Evolutionary conservation across 2,113 vertebrate genomes (phyloP), one percentile per base, ranked within the genome.

Genomic region (Nothobranchius kuhntae): DNA sequence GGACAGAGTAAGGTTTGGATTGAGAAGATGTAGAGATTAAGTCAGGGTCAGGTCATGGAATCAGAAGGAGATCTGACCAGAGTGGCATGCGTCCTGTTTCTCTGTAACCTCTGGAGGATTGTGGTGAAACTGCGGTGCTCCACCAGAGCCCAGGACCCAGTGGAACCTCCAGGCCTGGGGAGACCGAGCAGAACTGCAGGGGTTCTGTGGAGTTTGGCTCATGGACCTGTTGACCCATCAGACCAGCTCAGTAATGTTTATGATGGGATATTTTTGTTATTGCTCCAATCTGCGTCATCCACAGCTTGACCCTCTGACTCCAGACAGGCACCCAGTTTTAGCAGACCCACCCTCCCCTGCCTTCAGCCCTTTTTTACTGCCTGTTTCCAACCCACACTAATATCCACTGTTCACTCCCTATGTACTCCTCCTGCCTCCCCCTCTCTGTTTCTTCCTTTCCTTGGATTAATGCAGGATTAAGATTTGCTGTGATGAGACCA

Each of bases 211-310:
- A 75, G 81, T 70, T 83, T 78, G 81, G 84, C 86, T 72, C 73
- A 70, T 46, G 61, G 65, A 68, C 71, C 82, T 68, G 74, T 83
- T 84, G 82, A 85, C 77, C 86, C 51, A 50, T 77, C 65, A 76
- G 73, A 83, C 78, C 71, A 67, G 63, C 86, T 81, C 77, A 82
- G 85, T 75, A 71, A 77, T 88, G 88, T 90, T 91, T 89, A 84
- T 83, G 77, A 79, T 87, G 81, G 85, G 85, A 87, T 89, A 82
- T 89, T 89, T 89, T 89, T 89, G 87, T 89, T 88, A 81, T 87
- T 84, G 24, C 69, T 54, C 70, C 84, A 68, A 83, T 83, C 68
- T 92, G 86, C 91, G 91, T 92, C 91, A 92, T 91, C 74, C 73
- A 46, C 78, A 65, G 79, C 77, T 77, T 82, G 87, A 86, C 78